These are phyloP conservation scores for Ammodytes marinus DNA, from an alignment of 2,113 vertebrate genomes.

Conservation along the genomic window DNA sequence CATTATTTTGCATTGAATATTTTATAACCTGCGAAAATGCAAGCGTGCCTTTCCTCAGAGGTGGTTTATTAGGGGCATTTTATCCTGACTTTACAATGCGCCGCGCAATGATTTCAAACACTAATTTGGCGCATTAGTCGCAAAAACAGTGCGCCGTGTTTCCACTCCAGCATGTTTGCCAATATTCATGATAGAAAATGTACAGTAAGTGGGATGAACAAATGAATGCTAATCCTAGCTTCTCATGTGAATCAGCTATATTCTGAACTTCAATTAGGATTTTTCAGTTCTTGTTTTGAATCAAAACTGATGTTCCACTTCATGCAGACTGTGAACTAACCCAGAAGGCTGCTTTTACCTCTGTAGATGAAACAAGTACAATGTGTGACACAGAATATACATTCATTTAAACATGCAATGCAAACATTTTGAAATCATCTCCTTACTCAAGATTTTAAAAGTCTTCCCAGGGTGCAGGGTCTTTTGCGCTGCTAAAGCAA, in stretches of 20 bases:
- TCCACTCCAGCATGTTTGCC: slow-evolving; percentile 9
- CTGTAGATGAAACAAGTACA: neutral
- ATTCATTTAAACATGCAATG: neutral
- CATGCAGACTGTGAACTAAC: neutral
- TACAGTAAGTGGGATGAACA: slow-evolving; percentile 25
- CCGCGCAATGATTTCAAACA: slow-evolving; percentile 19
- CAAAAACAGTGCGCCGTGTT: slow-evolving; percentile 24
- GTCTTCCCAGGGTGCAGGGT: neutral
- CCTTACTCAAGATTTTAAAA: neutral
- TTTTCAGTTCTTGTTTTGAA: neutral
- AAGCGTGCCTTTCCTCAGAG: slow-evolving; percentile 21
- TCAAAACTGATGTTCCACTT: slow-evolving; percentile 11
- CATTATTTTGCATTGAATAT: slow-evolving; percentile 55
- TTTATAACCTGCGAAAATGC: slow-evolving; percentile 19
- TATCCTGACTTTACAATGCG: slow-evolving; percentile 36
- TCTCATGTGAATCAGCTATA: slow-evolving; percentile 19
- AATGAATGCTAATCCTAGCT: slow-evolving; percentile 31
- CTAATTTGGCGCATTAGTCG: slow-evolving; percentile 20
- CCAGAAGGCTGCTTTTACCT: neutral
- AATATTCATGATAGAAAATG: slow-evolving; percentile 25
- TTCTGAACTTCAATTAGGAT: slow-evolving; percentile 5
- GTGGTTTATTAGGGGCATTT: slow-evolving; percentile 47
- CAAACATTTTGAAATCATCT: too few species aligned
- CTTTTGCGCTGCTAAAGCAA: neutral
- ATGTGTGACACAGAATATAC: neutral